These are phyloP conservation scores for Eurystomus gularis DNA, from an alignment of 2,113 vertebrate genomes.

Conservation along the genomic window DNA sequence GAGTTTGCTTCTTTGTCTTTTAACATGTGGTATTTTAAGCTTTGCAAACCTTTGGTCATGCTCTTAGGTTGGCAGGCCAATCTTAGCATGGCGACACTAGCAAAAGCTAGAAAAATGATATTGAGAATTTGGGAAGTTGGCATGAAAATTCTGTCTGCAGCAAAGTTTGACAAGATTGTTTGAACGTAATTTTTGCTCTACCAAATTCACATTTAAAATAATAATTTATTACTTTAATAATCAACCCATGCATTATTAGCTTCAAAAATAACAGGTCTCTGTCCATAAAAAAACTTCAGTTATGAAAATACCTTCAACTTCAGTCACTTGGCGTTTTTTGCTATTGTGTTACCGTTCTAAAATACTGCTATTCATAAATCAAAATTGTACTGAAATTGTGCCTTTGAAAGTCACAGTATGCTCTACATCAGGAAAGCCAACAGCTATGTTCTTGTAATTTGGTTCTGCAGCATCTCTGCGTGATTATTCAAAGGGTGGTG, in stretches of 20 bases:
- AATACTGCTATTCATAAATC: background rate
- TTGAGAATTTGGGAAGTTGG: background rate
- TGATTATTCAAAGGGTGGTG: background rate
- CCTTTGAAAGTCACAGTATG: background rate
- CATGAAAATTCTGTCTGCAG: background rate
- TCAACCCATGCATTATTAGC: background rate
- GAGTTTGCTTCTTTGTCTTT: background rate
- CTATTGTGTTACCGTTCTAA: background rate
- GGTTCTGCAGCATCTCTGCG: background rate
- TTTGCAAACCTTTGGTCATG: accelerated
- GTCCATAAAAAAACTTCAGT: background rate
- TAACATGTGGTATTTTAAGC: background rate
- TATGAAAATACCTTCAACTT: background rate
- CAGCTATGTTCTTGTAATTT: background rate
- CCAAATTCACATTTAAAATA: background rate
- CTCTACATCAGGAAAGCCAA: background rate
- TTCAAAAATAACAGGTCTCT: background rate
- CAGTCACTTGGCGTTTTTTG: background rate
- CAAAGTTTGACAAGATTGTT: background rate
- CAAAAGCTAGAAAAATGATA: background rate
- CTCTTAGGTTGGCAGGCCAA: background rate
- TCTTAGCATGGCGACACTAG: background rate
- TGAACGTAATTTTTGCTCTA: background rate
- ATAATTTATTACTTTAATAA: background rate
- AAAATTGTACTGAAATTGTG: background rate